Base-by-base conservation (phyloP, 2,113 vertebrate species). In the Sisor rabdophorus region DNA sequence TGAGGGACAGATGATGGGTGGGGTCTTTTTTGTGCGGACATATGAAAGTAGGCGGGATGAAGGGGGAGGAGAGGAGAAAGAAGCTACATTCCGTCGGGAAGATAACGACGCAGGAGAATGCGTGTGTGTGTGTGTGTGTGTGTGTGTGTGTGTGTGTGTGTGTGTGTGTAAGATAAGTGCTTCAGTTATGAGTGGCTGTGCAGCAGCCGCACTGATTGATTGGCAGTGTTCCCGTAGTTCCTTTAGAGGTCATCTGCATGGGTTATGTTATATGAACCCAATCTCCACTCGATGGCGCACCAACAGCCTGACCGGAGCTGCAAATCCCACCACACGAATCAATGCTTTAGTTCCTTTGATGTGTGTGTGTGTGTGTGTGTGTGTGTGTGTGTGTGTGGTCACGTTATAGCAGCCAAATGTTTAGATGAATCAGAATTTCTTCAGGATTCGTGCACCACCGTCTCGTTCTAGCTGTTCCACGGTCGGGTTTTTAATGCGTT, bases 191-290 rank as follows among this genome's bases (percentile, higher is more conserved):
- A 24, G 74, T 56, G 72, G 60, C 47, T 47, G 81, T 75, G 73
- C 75, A 75, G 77, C 76, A 50, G 56, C 70, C 73, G 40, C 36
- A 58, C 15, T 47, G 53, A 76, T 44, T 75, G 77, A 83, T 79
- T 75, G 84, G 76, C 74, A 78, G 79, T 73, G 67, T 60, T 69
- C 26, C 64, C 74, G 54, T 10, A 7, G 77, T 78, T 81, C 76
- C 80, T 24, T 76, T 53, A 26, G 75, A 85, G 85, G 85, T 85
- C 81, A 80, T 81, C 53, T 71, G 72, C 77, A 82, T 81, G 80
- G 78, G 73, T 82, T 79, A 19, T 52, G 19, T 28, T 79, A 19
- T 52, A 28, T 28, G 22, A 19, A 28, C 47, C 16, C 17, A 69
- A 69, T 30, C 24, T 10, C 47, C 6, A 5, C 47, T 19, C 15